Conservation (phyloP, 2,797 vertebrate species). For the Rallus crepitans region DNA sequence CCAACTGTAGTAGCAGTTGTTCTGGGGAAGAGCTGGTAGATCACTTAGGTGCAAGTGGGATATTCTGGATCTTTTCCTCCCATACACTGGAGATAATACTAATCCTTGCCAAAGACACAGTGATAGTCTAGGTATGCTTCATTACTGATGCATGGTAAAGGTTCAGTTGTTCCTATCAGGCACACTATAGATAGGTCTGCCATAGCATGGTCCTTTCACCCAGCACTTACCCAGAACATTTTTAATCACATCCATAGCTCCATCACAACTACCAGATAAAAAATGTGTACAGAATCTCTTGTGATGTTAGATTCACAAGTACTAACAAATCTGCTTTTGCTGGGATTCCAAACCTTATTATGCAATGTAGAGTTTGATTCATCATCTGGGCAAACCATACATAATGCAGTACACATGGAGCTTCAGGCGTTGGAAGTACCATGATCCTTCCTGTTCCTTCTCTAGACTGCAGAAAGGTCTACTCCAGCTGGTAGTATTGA, state of each 20-base stretch:
- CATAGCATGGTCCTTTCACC: not conserved
- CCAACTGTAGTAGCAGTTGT: not conserved
- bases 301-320: not conserved
- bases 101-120: not conserved
- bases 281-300: not conserved
- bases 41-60: not conserved
- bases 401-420: not conserved
- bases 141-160: not conserved
- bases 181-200: not conserved
- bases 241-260: not conserved
- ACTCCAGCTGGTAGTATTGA: not conserved
- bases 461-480: not conserved
- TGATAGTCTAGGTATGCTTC: not conserved
- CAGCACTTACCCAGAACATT: not conserved
- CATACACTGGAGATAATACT: not conserved
- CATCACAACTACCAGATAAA: not conserved
- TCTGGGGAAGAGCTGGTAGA: not conserved
- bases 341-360: not conserved
- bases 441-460: not conserved
- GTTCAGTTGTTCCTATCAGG: rapidly evolving
- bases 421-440: not conserved
- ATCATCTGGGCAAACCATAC: rapidly evolving
- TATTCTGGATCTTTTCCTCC: not conserved
- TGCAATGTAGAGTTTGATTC: not conserved
- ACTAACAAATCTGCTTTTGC: not conserved